Evolutionary conservation across 2,888 invertebrate species (phyloP).

Genomic region (Buathra laborator): DNA sequence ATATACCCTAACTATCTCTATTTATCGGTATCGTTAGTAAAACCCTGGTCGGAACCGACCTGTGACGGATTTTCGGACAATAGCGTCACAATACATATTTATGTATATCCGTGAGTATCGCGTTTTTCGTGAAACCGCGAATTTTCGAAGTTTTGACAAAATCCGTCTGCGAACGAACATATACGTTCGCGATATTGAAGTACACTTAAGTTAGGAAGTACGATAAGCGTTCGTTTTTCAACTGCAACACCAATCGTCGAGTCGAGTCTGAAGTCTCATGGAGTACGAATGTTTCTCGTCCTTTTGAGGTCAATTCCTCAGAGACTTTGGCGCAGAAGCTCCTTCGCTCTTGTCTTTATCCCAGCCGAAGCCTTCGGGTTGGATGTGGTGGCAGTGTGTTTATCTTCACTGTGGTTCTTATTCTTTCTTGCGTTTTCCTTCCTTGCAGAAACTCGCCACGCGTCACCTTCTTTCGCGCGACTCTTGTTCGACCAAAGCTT

Average conservation of each 20-base stretch:
- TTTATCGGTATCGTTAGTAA: too few species aligned
- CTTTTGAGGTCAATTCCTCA: conserved; percentile 48
- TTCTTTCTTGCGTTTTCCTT: conserved; percentile 22
- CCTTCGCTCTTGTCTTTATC: conserved; percentile 46
- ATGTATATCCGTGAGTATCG: not conserved
- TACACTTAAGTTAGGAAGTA: conserved; percentile 44
- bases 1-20: too few species aligned
- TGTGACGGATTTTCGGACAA: too few species aligned
- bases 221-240: conserved; percentile 29
- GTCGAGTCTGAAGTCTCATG: conserved; percentile 15
- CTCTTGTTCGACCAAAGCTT: not conserved
- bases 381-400: conserved; percentile 31
- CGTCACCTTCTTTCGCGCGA: not conserved
- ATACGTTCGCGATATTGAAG: conserved; percentile 39
- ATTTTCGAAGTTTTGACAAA: conserved; percentile 11
- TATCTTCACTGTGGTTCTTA: conserved; percentile 32
- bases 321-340: conserved; percentile 54
- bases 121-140: not conserved
- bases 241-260: conserved; percentile 47
- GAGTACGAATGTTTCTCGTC: conserved; percentile 39
- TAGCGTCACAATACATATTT: too few species aligned
- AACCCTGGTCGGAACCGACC: too few species aligned
- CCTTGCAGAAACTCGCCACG: not conserved
- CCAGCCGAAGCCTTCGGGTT: conserved; percentile 32
- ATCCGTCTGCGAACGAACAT: conserved; percentile 2